Conservation (phyloP, 2,797 vertebrate genomes). For the Enteromius afrohamiltoni region DNA sequence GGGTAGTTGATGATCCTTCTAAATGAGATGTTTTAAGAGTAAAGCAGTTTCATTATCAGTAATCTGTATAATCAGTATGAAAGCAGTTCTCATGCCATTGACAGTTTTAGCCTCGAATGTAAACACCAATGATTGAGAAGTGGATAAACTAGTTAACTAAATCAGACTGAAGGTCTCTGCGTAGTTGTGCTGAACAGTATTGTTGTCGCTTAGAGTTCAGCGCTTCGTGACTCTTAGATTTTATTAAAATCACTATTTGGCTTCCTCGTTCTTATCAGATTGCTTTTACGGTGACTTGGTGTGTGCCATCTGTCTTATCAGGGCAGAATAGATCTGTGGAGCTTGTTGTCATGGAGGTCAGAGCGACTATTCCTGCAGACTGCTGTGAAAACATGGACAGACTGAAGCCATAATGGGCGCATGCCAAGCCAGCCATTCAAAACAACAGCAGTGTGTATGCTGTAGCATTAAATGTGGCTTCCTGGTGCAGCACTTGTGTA, state of each 20-base stretch:
- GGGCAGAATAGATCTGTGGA: constrained; percentile 40
- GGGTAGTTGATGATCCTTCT: neutral
- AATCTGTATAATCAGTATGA: constrained; percentile 6
- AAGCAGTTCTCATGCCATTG: constrained; percentile 16
- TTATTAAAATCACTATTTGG: constrained; percentile 24
- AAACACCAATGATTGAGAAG: constrained; percentile 17
- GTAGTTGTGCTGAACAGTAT: neutral
- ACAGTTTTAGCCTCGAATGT: constrained; percentile 8
- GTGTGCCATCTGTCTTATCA: constrained; percentile 45
- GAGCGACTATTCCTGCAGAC: constrained; percentile 51
- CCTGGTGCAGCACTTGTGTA: constrained; percentile 50
- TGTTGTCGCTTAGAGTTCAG: neutral
- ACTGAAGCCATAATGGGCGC: constrained; percentile 40
- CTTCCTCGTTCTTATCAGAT: neutral
- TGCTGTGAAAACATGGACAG: constrained; percentile 58
- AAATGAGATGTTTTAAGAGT: neutral
- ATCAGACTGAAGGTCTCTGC: constrained; percentile 6
- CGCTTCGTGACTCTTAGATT: neutral
- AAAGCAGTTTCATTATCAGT: neutral
- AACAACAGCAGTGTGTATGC: constrained; percentile 57
- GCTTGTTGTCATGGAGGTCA: constrained; percentile 59
- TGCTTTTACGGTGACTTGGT: constrained; percentile 33
- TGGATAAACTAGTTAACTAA: constrained; percentile 32
- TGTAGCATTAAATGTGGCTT: constrained; percentile 47
- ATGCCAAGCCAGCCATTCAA: constrained; percentile 55